Base-by-base conservation (phyloP, 2,113 vertebrate species). In the Seriola dumerili region DNA sequence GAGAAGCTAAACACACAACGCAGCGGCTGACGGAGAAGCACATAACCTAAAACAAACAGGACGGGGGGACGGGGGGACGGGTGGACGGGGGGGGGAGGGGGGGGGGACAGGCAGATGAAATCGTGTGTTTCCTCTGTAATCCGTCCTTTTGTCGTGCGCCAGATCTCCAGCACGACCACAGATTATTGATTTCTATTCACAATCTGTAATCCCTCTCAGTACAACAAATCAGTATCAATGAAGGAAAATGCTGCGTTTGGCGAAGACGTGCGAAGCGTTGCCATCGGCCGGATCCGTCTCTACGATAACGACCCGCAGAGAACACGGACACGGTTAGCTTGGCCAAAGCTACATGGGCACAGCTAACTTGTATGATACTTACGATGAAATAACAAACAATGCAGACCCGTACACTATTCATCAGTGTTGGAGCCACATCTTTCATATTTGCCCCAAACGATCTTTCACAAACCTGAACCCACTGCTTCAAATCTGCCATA, bases 151-250 rank as follows among this genome's bases (percentile, higher is more conserved):
- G 81, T 85, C 78, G 71, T 63, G 76, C 29, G 13, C 54, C 19
- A 14, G 73, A 68, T n/a, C 70, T 83, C 81, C 81, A 80, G 85
- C n/a, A 84, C 42, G 4, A 61, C 8, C 3, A 10, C 73, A 67
- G 71, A 81, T 85, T 78, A 89, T 84, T 79, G 59, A 76, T 1
- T 86, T 71, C 29, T 84, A 86, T 90, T n/a, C 74, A 36, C 62
- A 67, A 52, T 78, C 72, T 78, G 69, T 88, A 90, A 86, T 89
- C 83, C 83, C 63, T n/a, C 52, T 59, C 64, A 3, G 59, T 13
- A 61, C 66, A 82, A n/a, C 62, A 71, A 25, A 84, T 72, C 81
- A 78, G 66, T 77, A 77, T 85, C 82, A 74, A 61, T 86, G 19
- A 72, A 55, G 76, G 65, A 21, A 85, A 76, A 73, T 66, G 69